Conservation (phyloP, 2,797 vertebrate species). For the Rhinogobio ventralis region DNA sequence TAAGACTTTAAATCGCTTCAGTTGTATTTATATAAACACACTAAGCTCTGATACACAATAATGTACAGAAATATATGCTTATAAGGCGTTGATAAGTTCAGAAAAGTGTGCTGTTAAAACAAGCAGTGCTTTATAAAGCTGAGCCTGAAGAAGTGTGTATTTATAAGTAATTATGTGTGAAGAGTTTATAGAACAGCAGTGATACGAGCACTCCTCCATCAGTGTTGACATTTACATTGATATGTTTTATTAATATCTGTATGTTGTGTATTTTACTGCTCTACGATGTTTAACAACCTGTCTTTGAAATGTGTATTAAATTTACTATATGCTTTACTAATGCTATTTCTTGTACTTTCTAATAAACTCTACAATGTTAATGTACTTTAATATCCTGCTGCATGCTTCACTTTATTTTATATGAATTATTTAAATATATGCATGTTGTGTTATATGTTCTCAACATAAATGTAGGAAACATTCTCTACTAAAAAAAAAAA, state of each 20-base stretch:
- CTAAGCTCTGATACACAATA: neutral
- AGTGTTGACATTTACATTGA: neutral
- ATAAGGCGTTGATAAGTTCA: neutral
- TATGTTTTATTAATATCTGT: neutral
- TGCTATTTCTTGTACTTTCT: neutral
- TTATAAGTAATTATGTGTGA: neutral
- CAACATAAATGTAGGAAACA: neutral
- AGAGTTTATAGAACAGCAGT: constrained; percentile 15
- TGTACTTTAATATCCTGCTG: too few species aligned
- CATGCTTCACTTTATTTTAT: too few species aligned
- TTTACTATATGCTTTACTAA: too few species aligned
- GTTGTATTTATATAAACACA: neutral
- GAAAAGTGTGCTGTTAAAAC: neutral
- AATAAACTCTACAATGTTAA: too few species aligned
- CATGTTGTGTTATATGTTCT: too few species aligned
- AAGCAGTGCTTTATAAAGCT: neutral
- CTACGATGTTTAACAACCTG: neutral
- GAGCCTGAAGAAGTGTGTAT: neutral
- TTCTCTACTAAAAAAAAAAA: neutral
- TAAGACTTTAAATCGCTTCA: constrained; percentile 55
- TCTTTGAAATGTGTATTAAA: neutral
- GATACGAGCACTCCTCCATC: neutral
- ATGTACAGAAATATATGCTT: neutral
- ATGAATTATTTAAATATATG: too few species aligned
- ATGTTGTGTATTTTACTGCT: neutral